Conservation (phyloP, 2,888 invertebrate species). For the Sphinx pinastri region DNA sequence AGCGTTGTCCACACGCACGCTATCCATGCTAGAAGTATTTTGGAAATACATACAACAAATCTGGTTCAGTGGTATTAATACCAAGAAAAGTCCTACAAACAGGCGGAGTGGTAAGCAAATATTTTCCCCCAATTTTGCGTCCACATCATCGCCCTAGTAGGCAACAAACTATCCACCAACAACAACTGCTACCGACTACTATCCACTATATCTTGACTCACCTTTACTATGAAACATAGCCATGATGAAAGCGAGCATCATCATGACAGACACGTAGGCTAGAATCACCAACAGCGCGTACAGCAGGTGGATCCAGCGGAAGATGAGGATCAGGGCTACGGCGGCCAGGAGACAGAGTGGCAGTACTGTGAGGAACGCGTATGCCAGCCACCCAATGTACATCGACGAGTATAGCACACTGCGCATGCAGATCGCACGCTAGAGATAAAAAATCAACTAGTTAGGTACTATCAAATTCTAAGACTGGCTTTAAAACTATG, state of each 20-base stretch:
- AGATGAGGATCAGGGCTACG: conserved; percentile 65
- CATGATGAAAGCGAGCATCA: conserved; percentile 68
- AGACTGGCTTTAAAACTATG: no score
- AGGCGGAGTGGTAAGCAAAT: no score
- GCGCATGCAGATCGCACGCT: conserved; percentile 67
- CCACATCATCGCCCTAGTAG: no score
- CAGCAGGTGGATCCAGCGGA: conserved; percentile 72
- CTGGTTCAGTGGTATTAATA: no score
- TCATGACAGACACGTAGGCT: conserved; percentile 64
- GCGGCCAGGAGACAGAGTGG: conserved; percentile 63
- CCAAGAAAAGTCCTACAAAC: no score
- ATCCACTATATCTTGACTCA: conserved; percentile 36
- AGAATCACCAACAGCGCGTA: conserved; percentile 57
- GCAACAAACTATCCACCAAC: no score
- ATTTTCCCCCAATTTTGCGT: no score
- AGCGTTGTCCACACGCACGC: conserved; percentile 66
- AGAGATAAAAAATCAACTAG: conserved; percentile 18
- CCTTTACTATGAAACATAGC: conserved; percentile 68
- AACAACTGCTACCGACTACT: no score
- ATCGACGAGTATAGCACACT: conserved; percentile 61
- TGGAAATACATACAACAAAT: no score
- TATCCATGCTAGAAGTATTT: conserved; percentile 51
- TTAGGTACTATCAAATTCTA: neutral
- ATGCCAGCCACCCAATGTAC: conserved; percentile 67
- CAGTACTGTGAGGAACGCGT: conserved; percentile 60